Evolutionary conservation across 2,797 vertebrate species (phyloP).

Genomic region (Lagorchestes hirsutus): DNA sequence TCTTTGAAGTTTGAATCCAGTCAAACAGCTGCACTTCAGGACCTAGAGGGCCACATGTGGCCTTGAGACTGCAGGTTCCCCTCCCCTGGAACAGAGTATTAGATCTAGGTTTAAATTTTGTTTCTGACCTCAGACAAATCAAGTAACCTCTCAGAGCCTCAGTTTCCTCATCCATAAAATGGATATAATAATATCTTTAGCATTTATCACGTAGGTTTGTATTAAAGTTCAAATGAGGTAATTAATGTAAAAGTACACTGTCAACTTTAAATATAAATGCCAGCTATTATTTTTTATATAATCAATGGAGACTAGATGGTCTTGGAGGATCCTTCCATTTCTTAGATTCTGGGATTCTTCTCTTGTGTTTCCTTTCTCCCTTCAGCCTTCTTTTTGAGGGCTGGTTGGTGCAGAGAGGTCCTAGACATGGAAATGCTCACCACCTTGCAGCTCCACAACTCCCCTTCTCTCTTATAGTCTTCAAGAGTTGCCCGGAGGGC

Average conservation of each 20-base stretch:
- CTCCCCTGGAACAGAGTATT: neutral
- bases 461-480: neutral
- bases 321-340: neutral
- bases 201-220: neutral
- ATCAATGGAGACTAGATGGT: neutral
- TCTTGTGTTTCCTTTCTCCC: neutral
- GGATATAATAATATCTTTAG: neutral
- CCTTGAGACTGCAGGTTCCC: no score
- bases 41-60: no score
- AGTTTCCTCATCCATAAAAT: conserved; percentile 41
- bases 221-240: neutral
- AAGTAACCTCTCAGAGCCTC: neutral
- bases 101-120: neutral
- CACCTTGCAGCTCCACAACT: neutral
- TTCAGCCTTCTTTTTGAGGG: neutral
- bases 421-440: neutral
- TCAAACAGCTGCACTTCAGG: no score
- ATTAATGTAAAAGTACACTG: neutral
- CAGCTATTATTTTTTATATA: neutral
- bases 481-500: neutral
- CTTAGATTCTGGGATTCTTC: neutral
- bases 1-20: no score
- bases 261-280: neutral
- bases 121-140: neutral
- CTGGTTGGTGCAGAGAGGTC: neutral